Evolutionary conservation across 2,113 vertebrate genomes (phyloP), one percentile per base, ranked within the genome.

Genomic region (Scomber japonicus): DNA sequence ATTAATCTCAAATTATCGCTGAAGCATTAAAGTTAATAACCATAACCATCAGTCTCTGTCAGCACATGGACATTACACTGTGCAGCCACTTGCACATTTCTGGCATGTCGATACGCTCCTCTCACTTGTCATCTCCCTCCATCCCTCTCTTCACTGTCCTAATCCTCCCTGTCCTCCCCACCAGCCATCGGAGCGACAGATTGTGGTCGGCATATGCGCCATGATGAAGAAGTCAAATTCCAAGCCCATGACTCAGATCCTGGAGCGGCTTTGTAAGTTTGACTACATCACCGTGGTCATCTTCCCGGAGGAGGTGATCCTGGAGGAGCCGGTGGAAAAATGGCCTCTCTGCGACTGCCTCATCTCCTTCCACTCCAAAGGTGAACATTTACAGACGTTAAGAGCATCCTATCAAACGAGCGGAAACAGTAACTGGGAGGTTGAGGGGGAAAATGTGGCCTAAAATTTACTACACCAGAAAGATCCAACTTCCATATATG

Each of bases 181-280:
- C 17, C 85, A 99, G 98, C 95, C 94, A 10, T 93, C 96, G 0
- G 98, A 98, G 92, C 95, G 96, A 74, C 97, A 97, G 93, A 98
- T 99, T 2, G 94, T 99, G 86, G 98, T 99, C n/a, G 98, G 97
- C 70, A 99, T 99, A 87, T 99, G 98, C 80, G 95, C 97, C 74
- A 99, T 99, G 98, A 98, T 96, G 91, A 99, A 99, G 90, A 99
- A 99, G 90, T 99, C 98, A 60, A 98, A 97, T 64, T 99, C 98
- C 19, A 99, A 99, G 85, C 97, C 98, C 79, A 99, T 99, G 98
- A 99, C 97, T 4, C 95, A 99, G 91, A 99, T 99, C 89, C 90
- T 99, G 88, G 97, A 99, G 90, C 95, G 98, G 24, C 96, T 99
- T 56, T 99, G 97, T 94, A 97, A 96, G 89, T 99, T 99, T 48